These are phyloP conservation scores for Campaea margaritaria DNA, from an alignment of 2,888 invertebrate species.

Conservation along the genomic window DNA sequence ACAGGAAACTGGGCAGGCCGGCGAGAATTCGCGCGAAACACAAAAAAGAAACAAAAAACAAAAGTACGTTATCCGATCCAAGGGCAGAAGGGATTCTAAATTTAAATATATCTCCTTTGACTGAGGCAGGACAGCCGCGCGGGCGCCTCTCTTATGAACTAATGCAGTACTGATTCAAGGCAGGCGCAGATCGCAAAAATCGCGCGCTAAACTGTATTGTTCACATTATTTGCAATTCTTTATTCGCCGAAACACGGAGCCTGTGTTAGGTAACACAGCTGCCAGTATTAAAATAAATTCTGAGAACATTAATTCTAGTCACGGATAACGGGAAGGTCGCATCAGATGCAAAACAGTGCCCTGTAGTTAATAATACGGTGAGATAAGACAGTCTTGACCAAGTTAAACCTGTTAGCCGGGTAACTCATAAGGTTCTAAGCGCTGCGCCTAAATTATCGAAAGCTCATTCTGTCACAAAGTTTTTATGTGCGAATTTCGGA, in stretches of 20 bases:
- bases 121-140: constrained; percentile 68
- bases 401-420: constrained; percentile 34
- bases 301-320: constrained; percentile 11
- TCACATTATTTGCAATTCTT: constrained; percentile 69
- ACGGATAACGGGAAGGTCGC: constrained; percentile 21
- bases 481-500: not conserved
- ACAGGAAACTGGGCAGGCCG: constrained; percentile 69
- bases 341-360: constrained; percentile 33
- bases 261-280: not conserved
- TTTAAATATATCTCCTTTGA: constrained; percentile 76
- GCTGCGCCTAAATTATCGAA: constrained; percentile 56
- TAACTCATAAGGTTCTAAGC: constrained; percentile 31
- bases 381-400: constrained; percentile 38
- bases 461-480: constrained; percentile 20
- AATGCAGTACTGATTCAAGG: constrained; percentile 81
- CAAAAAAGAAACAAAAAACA: constrained; percentile 54
- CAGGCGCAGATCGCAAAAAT: constrained; percentile 75
- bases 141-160: constrained; percentile 80
- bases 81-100: constrained; percentile 77
- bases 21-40: constrained; percentile 58
- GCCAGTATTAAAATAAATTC: not conserved
- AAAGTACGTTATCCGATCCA: constrained; percentile 55
- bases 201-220: constrained; percentile 71
- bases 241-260: constrained; percentile 26
- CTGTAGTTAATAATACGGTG: constrained; percentile 28